These are phyloP conservation scores for Sinohyriopsis cumingii DNA, from an alignment of 2,888 invertebrate genomes.

Conservation along the genomic window DNA sequence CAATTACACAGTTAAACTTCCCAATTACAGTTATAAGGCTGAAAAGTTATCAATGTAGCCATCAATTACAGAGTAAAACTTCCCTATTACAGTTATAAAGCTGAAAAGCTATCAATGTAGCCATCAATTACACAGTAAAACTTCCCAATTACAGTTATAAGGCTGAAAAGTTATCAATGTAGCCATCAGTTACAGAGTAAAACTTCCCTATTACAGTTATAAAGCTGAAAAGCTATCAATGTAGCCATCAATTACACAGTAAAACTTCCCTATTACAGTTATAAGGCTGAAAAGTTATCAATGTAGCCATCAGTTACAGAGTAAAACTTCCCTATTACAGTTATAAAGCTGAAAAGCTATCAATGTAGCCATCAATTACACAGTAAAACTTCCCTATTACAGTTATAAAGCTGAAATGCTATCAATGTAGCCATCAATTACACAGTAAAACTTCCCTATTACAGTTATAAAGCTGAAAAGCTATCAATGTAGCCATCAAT, in stretches of 20 bases:
- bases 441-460: neutral
- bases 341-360: constrained; percentile 45
- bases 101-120: constrained; percentile 78
- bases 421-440: neutral
- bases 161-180: neutral
- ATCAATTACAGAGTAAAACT: neutral
- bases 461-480: neutral
- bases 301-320: neutral
- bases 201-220: neutral
- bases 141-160: constrained; percentile 82
- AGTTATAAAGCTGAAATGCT: constrained; percentile 68
- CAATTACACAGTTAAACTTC: constrained; percentile 89
- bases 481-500: constrained; percentile 85
- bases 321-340: neutral
- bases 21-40: constrained; percentile 78
- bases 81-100: neutral
- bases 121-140: constrained; percentile 89
- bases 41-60: neutral
- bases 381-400: constrained; percentile 87
- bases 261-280: constrained; percentile 85
- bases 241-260: constrained; percentile 92
- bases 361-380: constrained; percentile 90
- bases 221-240: constrained; percentile 72
- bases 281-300: constrained; percentile 1
- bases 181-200: neutral